Percentiles rank a stretch among this genome's conserved stretches.
phyloP scores from a whole-genome alignment of 1,140 invertebrate species.

The Heliconius nattereri region DNA sequence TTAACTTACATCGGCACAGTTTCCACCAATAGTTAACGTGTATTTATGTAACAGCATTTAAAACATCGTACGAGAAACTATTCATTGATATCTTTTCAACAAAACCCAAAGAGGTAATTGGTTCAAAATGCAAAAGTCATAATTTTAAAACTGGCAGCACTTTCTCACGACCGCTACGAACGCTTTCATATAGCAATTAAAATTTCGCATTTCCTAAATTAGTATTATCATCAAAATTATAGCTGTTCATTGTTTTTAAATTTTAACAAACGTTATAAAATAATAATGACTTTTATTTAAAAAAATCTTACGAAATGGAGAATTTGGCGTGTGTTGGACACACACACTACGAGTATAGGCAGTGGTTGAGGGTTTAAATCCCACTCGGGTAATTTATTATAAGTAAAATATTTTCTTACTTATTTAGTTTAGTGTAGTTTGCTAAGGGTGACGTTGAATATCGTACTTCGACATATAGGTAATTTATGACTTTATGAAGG shows the following conservation, averaged over 20 bases:
- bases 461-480: too few species aligned
- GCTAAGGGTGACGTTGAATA: too few species aligned
- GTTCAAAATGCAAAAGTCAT: constrained; percentile 21
- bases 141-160: constrained; percentile 28
- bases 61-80: not conserved
- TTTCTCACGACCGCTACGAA: constrained; percentile 18
- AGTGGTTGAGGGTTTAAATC: too few species aligned
- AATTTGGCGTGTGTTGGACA: not conserved
- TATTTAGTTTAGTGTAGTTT: too few species aligned
- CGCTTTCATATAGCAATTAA: not conserved
- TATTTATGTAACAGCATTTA: constrained; percentile 56
- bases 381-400: not conserved
- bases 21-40: constrained; percentile 53
- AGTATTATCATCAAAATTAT: constrained; percentile 5
- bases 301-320: too few species aligned
- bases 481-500: too few species aligned
- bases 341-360: too few species aligned
- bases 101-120: constrained; percentile 29
- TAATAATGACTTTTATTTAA: not conserved
- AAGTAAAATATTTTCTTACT: not conserved
- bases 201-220: constrained; percentile 4
- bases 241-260: not conserved
- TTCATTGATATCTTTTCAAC: constrained; percentile 36
- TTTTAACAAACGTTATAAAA: not conserved
- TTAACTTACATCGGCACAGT: constrained; percentile 54